Conservation (phyloP, 2,888 invertebrate species). For the Anoplius nigerrimus region DNA sequence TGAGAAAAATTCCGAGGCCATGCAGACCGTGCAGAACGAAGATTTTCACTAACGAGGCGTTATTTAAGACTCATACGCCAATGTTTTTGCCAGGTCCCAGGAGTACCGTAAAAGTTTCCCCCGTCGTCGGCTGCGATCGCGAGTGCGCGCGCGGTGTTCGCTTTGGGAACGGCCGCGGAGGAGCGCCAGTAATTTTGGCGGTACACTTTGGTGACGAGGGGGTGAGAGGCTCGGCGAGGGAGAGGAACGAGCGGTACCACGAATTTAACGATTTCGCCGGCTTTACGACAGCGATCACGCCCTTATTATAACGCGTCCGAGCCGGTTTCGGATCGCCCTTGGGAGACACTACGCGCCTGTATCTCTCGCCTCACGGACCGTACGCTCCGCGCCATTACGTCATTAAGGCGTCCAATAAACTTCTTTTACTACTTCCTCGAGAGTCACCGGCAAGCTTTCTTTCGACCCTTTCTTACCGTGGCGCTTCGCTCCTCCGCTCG, state of each 20-base stretch:
- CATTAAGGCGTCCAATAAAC: slow-evolving; percentile 65
- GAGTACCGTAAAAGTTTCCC: no score
- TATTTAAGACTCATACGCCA: no score
- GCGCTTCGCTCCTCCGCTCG: not conserved
- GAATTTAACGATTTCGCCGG: slow-evolving; percentile 59
- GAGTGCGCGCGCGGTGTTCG: not conserved
- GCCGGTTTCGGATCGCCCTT: slow-evolving; percentile 57
- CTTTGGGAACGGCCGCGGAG: no score
- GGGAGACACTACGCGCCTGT: slow-evolving; percentile 49
- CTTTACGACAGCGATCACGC: slow-evolving; percentile 59
- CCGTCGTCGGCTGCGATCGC: no score
- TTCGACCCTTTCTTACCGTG: slow-evolving; percentile 17
- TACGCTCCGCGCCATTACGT: slow-evolving; percentile 58
- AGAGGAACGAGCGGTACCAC: slow-evolving; percentile 33
- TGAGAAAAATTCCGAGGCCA: no score
- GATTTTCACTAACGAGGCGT: no score
- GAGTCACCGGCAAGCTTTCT: slow-evolving; percentile 35
- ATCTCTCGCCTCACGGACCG: slow-evolving; percentile 13
- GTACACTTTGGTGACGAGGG: slow-evolving; percentile 15
- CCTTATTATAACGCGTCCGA: slow-evolving; percentile 56
- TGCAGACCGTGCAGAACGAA: no score
- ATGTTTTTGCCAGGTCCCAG: no score
- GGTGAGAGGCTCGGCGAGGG: not conserved
- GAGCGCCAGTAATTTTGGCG: slow-evolving; percentile 27
- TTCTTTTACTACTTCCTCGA: slow-evolving; percentile 65